These are phyloP conservation scores for Heliconius ethilla DNA, from an alignment of 2,888 invertebrate species.

Conservation along the genomic window DNA sequence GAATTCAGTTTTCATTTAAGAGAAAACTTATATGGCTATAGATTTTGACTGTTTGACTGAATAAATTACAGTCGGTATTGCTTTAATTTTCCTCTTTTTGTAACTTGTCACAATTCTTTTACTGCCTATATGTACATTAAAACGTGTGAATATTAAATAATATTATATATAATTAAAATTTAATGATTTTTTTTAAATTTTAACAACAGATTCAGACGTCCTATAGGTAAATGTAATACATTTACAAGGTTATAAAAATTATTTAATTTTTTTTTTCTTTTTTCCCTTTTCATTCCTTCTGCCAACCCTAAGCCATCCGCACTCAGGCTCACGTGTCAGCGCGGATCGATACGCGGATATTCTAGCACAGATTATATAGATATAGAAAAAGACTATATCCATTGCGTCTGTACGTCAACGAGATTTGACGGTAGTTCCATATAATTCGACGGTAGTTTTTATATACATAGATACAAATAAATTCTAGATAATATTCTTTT, in stretches of 20 bases:
- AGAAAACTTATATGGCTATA: not conserved
- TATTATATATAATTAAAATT: no score
- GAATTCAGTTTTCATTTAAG: not conserved
- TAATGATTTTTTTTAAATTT: no score
- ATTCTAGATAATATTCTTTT: no score
- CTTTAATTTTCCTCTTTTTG: no score
- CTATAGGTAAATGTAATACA: no score
- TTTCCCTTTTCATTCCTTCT: not conserved
- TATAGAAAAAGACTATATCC: constrained; percentile 40
- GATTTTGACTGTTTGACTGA: no score
- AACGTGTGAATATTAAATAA: no score
- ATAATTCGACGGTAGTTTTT: not conserved
- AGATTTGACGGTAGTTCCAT: constrained; percentile 31
- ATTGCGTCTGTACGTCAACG: constrained; percentile 36
- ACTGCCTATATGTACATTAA: no score
- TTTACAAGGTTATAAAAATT: not conserved
- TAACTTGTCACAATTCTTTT: no score
- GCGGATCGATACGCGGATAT: constrained; percentile 50
- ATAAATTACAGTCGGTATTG: no score
- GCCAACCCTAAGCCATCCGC: constrained; percentile 41
- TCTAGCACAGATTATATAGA: constrained; percentile 50
- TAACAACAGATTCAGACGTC: no score
- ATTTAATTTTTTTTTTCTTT: not conserved
- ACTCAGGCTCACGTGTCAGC: constrained; percentile 44
- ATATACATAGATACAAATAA: not conserved